These are phyloP conservation scores for Natrix natrix DNA, from an alignment of 2,797 vertebrate genomes.

Conservation along the genomic window DNA sequence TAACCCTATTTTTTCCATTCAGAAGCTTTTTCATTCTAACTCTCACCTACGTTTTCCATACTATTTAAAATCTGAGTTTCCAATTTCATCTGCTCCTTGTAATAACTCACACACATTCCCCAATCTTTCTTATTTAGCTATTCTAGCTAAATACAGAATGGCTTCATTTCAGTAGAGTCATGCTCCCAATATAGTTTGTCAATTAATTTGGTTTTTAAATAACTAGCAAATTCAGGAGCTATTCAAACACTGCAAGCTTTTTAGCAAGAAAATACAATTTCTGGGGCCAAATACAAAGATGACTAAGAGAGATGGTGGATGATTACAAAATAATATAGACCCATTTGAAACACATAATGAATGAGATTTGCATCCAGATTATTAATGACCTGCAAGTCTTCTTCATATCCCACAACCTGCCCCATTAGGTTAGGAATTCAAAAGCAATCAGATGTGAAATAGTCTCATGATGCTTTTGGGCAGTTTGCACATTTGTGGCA, in stretches of 20 bases:
- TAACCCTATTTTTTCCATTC: neutral
- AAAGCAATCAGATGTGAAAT: constrained; percentile 14
- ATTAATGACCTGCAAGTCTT: neutral
- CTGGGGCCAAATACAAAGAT: neutral
- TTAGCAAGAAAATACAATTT: neutral
- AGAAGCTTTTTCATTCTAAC: constrained; percentile 1
- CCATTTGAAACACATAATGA: neutral
- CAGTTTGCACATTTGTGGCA: neutral
- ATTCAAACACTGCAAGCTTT: neutral
- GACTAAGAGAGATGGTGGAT: neutral
- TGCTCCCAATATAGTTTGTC: neutral
- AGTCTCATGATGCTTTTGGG: neutral
- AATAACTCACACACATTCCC: neutral
- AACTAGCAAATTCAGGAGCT: neutral
- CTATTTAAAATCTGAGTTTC: neutral
- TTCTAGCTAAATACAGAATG: neutral
- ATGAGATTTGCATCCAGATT: neutral
- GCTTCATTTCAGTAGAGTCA: neutral
- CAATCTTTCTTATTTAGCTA: neutral
- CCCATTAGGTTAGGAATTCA: neutral
- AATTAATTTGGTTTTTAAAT: neutral
- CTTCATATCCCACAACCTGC: neutral
- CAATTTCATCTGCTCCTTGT: neutral
- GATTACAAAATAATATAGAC: neutral
- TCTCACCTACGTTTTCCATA: neutral